Base-by-base conservation (phyloP, 2,797 vertebrate species). In the Phaenicophaeus curvirostris region DNA sequence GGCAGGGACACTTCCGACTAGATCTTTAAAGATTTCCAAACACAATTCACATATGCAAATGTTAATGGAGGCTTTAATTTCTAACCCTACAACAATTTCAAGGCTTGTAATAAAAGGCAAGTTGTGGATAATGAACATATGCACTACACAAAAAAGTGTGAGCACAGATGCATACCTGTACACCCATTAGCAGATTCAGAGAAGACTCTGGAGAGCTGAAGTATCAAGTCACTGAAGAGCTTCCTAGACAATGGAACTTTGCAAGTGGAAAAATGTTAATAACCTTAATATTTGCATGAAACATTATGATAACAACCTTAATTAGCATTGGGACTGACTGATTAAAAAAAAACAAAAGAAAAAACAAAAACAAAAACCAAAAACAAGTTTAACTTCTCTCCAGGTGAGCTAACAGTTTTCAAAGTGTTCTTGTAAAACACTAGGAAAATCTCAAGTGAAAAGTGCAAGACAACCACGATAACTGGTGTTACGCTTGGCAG, bases 401-500 rank as follows among this genome's bases (percentile, higher is more conserved):
- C 27, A 11, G 9, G 11, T 19, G 25, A 79, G 25, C 27, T 15
- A 39, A 13, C 15, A 37, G 20, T 23, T 73, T 75, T 46, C 15
- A 21, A 58, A 69, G 30, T 5, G 21, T 4, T 37, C 15, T 12
- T 15, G 30, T 25, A 23, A 25, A 72, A 16, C 58, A 28, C 12
- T 3, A 17, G 19, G 55, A 30, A 85, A 54, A 68, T 35, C 27
- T 42, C 28, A 24, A 15, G 23, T 5, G 18, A 33, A 4, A 77
- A 73, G 41, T 2, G 10, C 28, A 27, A 69, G 13, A 19, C 5
- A 65, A 48, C 9, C 21, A 28, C 2, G 27, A 4, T 35, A 63
- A 14, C 4, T 13, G 21, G 4, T 23, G 6, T 27, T 48, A 13
- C 0, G 0, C 17, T 23, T 20, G 6, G 37, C 39, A 25, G 5